A percentile compares a stretch with the other conserved stretches of the same genome.
These are phyloP conservation scores for Fissipunctia ypsillon DNA, from an alignment of 2,888 invertebrate genomes.

Conservation along the genomic window DNA sequence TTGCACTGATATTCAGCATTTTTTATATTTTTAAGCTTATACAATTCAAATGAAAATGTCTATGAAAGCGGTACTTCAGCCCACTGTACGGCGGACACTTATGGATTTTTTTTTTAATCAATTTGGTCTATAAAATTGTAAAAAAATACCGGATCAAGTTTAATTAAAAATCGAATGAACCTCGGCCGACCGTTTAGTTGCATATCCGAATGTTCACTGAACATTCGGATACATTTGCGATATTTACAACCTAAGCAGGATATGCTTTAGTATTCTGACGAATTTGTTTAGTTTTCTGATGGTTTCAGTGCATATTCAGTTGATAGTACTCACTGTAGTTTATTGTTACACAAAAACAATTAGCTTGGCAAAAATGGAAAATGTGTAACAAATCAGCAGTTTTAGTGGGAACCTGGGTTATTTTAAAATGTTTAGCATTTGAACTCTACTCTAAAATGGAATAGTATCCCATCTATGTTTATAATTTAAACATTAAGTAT, in stretches of 20 bases:
- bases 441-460: slow-evolving; percentile 5
- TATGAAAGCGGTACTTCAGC: too few relatives aligned
- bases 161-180: slow-evolving; percentile 31
- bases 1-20: too few relatives aligned
- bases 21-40: too few relatives aligned
- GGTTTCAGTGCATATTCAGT: slow-evolving; percentile 49
- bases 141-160: slow-evolving; percentile 3
- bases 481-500: slow-evolving; percentile 37
- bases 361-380: slow-evolving; percentile 34
- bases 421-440: slow-evolving; percentile 41
- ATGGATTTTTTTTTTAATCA: slow-evolving; percentile 40
- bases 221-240: slow-evolving; percentile 5
- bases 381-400: slow-evolving; percentile 17
- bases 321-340: slow-evolving; percentile 18
- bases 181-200: slow-evolving; percentile 32
- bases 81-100: slow-evolving; percentile 42
- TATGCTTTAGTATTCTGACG: slow-evolving; percentile 21
- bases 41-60: too few relatives aligned
- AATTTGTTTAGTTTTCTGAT: slow-evolving; percentile 21
- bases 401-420: slow-evolving; percentile 17
- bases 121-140: slow-evolving; percentile 11
- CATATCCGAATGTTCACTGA: slow-evolving; percentile 47
- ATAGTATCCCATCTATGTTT: not conserved
- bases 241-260: slow-evolving; percentile 35
- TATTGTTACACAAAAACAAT: slow-evolving; percentile 29